phyloP scores from a whole-genome alignment of 2,888 invertebrate species.

The Corbicula japonica region DNA sequence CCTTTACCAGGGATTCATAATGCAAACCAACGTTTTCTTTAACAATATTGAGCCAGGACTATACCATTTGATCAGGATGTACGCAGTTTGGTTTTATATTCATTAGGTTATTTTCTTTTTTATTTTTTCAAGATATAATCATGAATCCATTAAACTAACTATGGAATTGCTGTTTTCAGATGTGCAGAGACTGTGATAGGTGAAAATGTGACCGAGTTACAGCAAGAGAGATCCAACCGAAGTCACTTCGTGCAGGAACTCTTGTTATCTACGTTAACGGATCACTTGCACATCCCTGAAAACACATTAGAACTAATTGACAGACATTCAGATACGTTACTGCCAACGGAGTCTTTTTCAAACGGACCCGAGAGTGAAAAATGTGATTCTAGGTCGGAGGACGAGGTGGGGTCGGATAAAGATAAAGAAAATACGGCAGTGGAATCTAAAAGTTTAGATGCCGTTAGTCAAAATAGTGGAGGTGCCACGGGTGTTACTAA shows the following conservation, averaged over 20 bases:
- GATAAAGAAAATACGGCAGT: constrained; percentile 49
- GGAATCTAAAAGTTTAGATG: constrained; percentile 35
- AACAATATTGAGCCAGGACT: too few species aligned
- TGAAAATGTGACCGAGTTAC: constrained; percentile 69
- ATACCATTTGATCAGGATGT: too few species aligned
- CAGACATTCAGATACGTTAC: constrained; percentile 58
- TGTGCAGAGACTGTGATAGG: constrained; percentile 77
- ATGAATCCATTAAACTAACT: too few species aligned
- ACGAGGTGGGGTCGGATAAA: constrained; percentile 15
- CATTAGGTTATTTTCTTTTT: too few species aligned
- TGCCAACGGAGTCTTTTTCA: constrained; percentile 57
- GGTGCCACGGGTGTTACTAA: constrained; percentile 40
- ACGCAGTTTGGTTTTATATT: too few species aligned
- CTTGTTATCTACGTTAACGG: constrained; percentile 89
- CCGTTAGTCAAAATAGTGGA: constrained; percentile 33
- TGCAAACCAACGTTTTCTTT: too few species aligned
- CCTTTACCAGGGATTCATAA: too few species aligned
- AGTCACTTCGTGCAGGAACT: constrained; percentile 91
- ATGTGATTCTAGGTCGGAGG: constrained; percentile 52
- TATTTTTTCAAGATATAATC: too few species aligned
- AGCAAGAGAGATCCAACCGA: constrained; percentile 88
- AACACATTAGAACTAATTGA: constrained; percentile 64
- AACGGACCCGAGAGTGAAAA: constrained; percentile 46
- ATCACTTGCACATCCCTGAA: constrained; percentile 77
- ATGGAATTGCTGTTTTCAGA: too few species aligned